Base-by-base conservation (phyloP, 2,797 vertebrate genomes). In the Clarias platycephalus region DNA sequence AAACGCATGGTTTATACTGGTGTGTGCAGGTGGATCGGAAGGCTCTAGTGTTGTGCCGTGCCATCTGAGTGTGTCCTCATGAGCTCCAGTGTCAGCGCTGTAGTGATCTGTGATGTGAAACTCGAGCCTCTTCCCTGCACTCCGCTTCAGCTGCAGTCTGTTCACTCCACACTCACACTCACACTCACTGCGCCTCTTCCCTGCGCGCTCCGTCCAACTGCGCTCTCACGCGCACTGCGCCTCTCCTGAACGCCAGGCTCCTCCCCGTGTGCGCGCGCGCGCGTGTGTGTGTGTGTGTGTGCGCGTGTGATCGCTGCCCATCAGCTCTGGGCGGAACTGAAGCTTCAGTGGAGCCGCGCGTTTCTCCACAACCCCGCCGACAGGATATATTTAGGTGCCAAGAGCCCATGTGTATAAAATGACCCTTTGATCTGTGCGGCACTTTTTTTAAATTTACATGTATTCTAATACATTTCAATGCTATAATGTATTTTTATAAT, bases 331-430 rank as follows among this genome's bases (percentile, higher is more conserved):
- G 95, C 93, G 95, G 95, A 95, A 92, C 94, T 91, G 88, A 90
- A 89, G 90, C 87, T 86, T 84, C 81, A 83, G 90, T 87, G 87
- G 90, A 90, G 89, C 89, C 90, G 90, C 88, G 89, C 91, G 93
- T 93, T 94, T 80, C 77, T 26, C 93, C 94, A 93, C 90, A 86
- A 68, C 78, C 90, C 83, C 91, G 85, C 85, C 83, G 79, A 84
- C 87, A 86, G 85, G 92, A 88, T 95, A 95, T 95, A 93, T 95
- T 94, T 94, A 94, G 93, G 90, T 87, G 84, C 87, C 31, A 22
- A 15, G 34, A 87, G 81, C 83, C 81, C 55, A 80, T 10, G 15
- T 40, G 66, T 80, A 88, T 88, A 91, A 89, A 91, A 90, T 87
- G 86, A 86, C 82, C 66, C 85, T 82, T 85, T 89, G 86, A 91